Evolutionary conservation across 1,140 invertebrate genomes (phyloP).

Genomic region (Hydropsyche tenuis): DNA sequence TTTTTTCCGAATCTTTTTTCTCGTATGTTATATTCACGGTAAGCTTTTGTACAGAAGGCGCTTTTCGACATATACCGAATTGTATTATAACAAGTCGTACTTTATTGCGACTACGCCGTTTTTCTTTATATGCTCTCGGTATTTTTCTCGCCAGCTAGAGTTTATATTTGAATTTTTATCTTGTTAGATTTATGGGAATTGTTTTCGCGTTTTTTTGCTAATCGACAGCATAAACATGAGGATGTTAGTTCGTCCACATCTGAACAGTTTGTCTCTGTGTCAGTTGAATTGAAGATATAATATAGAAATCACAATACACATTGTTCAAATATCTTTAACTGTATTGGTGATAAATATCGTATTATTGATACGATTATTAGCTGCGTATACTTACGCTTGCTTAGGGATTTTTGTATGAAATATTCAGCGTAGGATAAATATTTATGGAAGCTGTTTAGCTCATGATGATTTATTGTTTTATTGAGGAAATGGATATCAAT

Average conservation of each 20-base stretch:
- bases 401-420: not conserved
- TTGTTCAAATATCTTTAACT: conserved; percentile 20
- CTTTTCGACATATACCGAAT: conserved; percentile 41
- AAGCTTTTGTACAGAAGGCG: conserved; percentile 22
- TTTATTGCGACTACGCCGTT: conserved; percentile 43
- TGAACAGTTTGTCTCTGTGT: not conserved
- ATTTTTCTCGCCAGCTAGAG: conserved; percentile 19
- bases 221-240: conserved; percentile 31
- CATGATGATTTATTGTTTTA: conserved; percentile 28
- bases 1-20: conserved; percentile 6
- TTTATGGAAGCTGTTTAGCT: conserved; percentile 19
- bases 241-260: conserved; percentile 1
- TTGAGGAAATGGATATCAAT: conserved; percentile 27
- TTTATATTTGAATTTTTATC: conserved; percentile 41
- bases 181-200: conserved; percentile 39
- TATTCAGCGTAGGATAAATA: conserved; percentile 18
- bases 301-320: not conserved
- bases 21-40: conserved; percentile 15
- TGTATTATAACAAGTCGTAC: conserved; percentile 47
- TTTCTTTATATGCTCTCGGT: conserved; percentile 31
- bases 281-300: conserved; percentile 25
- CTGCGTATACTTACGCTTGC: not conserved
- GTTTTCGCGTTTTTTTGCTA: conserved; percentile 34
- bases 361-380: not conserved
- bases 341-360: not conserved